Conservation (phyloP, 1,140 invertebrate species). For the Centruroides sculpturatus region DNA sequence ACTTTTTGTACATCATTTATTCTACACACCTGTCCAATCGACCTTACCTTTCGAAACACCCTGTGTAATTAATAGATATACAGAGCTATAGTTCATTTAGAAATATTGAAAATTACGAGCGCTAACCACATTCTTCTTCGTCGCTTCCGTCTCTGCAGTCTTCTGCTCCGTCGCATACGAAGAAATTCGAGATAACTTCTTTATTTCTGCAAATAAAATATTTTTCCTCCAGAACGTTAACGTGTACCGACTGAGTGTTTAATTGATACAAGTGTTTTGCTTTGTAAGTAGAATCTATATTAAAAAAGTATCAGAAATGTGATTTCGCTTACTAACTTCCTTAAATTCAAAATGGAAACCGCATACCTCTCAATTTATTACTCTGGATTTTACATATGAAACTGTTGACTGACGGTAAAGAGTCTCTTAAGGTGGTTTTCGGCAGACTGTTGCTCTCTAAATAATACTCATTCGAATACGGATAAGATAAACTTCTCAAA, state of each 20-base stretch:
- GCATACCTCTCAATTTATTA: neutral
- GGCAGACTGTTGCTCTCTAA: neutral
- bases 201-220: conserved; percentile 21
- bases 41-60: no score
- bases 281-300: neutral
- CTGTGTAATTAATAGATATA: no score
- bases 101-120: no score
- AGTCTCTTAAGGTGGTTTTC: neutral
- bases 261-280: neutral
- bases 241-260: neutral
- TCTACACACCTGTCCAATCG: no score
- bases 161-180: conserved; percentile 18
- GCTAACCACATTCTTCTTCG: conserved; percentile 15
- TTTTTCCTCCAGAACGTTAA: neutral
- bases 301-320: no score
- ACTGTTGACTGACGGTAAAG: conserved; percentile 7
- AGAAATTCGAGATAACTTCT: conserved; percentile 21
- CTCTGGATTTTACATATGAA: conserved; percentile 21
- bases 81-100: no score
- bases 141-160: conserved; percentile 20
- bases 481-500: conserved; percentile 12
- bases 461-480: conserved; percentile 6
- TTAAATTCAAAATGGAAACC: neutral
- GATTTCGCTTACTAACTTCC: no score
- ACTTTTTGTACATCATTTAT: no score